Percentiles rank a stretch among this genome's conserved stretches.
Evolutionary conservation across 2,888 invertebrate genomes (phyloP).

Genomic region (Nemapogon koenigi): DNA sequence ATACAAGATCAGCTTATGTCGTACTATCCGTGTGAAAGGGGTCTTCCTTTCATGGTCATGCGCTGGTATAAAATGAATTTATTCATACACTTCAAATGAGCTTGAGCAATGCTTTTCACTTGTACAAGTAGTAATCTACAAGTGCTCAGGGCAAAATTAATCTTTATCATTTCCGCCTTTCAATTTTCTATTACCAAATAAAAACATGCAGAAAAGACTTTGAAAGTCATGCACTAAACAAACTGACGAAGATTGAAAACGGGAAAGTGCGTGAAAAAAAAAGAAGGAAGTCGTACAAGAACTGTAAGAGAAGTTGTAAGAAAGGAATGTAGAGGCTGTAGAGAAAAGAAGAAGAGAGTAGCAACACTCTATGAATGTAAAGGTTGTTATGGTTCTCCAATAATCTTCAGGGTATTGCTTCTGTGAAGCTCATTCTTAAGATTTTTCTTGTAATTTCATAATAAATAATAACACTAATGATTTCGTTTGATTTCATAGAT

Average conservation of each 20-base stretch:
- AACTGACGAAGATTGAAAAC: constrained; percentile 21
- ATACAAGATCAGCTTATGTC: constrained; percentile 19
- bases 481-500: too few species aligned
- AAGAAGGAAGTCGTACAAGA: constrained; percentile 13
- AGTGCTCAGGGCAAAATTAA: constrained; percentile 15
- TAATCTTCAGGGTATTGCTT: constrained; percentile 21
- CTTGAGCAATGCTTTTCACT: constrained; percentile 17
- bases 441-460: too few species aligned
- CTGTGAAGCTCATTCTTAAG: constrained; percentile 16
- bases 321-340: constrained; percentile 22
- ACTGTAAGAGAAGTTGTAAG: constrained; percentile 18
- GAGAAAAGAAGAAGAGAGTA: constrained; percentile 20
- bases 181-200: constrained; percentile 13
- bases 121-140: constrained; percentile 18
- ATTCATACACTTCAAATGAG: constrained; percentile 15
- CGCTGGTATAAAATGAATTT: constrained; percentile 18
- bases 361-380: constrained; percentile 22
- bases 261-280: constrained; percentile 14
- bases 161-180: constrained; percentile 19
- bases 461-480: too few species aligned
- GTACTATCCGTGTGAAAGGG: constrained; percentile 19
- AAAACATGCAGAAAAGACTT: background rate
- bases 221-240: constrained; percentile 12
- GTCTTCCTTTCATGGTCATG: too few species aligned
- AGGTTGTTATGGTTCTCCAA: constrained; percentile 20